These are phyloP conservation scores for Sinonovacula constricta DNA, from an alignment of 1,140 invertebrate species.

Conservation along the genomic window DNA sequence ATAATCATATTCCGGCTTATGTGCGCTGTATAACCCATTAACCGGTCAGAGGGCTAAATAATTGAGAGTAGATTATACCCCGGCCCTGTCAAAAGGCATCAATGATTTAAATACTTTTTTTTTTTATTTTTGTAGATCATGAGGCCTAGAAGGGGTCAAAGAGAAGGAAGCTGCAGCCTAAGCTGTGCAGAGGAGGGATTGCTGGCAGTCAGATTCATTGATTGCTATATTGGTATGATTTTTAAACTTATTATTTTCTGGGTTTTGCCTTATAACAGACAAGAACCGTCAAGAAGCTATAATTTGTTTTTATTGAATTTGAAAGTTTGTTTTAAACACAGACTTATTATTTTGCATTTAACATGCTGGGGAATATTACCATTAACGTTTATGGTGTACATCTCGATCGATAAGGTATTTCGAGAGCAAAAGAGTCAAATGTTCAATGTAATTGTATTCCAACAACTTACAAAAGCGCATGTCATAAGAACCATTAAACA, in stretches of 20 bases:
- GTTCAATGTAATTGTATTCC: slow-evolving; percentile 11
- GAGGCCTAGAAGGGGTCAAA: slow-evolving; percentile 11
- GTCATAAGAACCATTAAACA: slow-evolving; percentile 4
- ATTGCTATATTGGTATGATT: slow-evolving; percentile 16
- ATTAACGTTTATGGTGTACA: slow-evolving; percentile 13
- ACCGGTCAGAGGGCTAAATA: slow-evolving; percentile 13
- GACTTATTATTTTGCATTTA: slow-evolving; percentile 20
- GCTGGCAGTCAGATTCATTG: slow-evolving; percentile 2
- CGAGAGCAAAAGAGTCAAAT: slow-evolving; percentile 6
- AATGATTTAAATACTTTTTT: too few relatives aligned
- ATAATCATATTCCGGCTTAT: slow-evolving; percentile 10
- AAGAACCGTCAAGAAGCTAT: slow-evolving; percentile 15
- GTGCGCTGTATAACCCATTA: slow-evolving; percentile 13
- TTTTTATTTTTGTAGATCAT: slow-evolving; percentile 20
- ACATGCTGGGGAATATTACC: slow-evolving; percentile 18
- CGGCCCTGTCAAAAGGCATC: neutral
- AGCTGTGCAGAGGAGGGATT: slow-evolving; percentile 14
- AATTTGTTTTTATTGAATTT: slow-evolving; percentile 15
- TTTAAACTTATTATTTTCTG: slow-evolving; percentile 20
- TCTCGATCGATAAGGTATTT: slow-evolving; percentile 13
- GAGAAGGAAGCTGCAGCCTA: slow-evolving; percentile 11
- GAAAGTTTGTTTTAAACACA: slow-evolving; percentile 16
- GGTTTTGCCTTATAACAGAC: slow-evolving; percentile 12
- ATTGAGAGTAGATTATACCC: slow-evolving; percentile 9
- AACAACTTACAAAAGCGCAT: slow-evolving; percentile 12